Base-by-base conservation (phyloP, 2,888 invertebrate genomes). In the Ypsolopha sequella region DNA sequence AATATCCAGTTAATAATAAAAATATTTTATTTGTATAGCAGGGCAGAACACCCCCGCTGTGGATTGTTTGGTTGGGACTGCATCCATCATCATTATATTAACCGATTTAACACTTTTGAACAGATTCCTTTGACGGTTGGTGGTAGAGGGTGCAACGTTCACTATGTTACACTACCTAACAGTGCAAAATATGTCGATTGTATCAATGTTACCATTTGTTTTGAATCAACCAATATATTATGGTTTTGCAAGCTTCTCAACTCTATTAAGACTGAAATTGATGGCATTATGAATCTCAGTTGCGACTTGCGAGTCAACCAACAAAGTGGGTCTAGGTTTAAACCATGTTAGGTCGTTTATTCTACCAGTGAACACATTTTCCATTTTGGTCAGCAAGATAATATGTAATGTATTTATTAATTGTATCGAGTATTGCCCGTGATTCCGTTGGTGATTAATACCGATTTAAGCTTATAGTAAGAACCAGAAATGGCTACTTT, bases 101-200 rank as follows among this genome's bases (percentile, higher is more conserved):
- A 86, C 86, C 76, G 86, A 84, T 84, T 86, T 86, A 86, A 86
- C 86, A 86, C 86, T 86, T 86, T 86, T 77, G 77, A 84, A 84
- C 81, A 80, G 80, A 82, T 81, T 82, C 72, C 70, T 64, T 66
- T 70, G 71, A 70, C 77, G 68, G 74, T 73, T 73, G 73, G 76
- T 71, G 73, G 70, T 67, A 64, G 60, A 57, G 7, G 36, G 48
- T 33, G 10, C n/a, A 6, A 10, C 13, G 43, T 43, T 3, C 43
- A 43, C 43, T 43, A 43, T 14, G 43, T 48, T 36, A 3, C 24
- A 24, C 24, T 24, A 24, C 24, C 11, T 4, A n/a, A 2, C 11
- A 6, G 36, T 48, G 48, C 36, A 14, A 48, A 48, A 43, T 13
- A 43, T 43, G n/a, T 2, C n/a, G 6, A 38, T 2, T 6, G 8